A percentile compares a stretch with the other conserved stretches of the same genome.
phyloP scores from a whole-genome alignment of 1,140 invertebrate genomes.

The Saxidomus purpurata region DNA sequence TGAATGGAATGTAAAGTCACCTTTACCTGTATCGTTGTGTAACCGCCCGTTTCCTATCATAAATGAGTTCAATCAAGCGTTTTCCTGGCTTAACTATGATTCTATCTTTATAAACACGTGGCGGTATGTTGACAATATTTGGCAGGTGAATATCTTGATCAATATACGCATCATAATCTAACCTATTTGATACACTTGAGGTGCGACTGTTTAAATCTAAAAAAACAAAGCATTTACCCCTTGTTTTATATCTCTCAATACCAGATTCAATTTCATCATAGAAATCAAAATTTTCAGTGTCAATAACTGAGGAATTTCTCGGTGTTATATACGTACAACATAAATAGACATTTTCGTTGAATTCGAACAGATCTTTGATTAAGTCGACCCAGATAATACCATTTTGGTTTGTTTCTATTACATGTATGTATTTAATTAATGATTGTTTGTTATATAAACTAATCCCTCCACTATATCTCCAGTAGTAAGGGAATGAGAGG shows the following conservation, averaged over 20 bases:
- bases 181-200: neutral
- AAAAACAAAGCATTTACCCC: constrained; percentile 5
- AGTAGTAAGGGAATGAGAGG: too few relatives aligned
- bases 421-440: constrained; percentile 6
- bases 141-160: neutral
- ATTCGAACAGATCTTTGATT: too few relatives aligned
- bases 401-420: too few relatives aligned
- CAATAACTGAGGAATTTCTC: neutral
- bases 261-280: constrained; percentile 50
- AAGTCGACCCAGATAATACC: too few relatives aligned
- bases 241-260: constrained; percentile 28
- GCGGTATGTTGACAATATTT: neutral
- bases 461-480: neutral
- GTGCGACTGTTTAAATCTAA: constrained; percentile 8
- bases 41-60: constrained; percentile 23
- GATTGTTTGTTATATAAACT: neutral
- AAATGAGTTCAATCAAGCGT: constrained; percentile 9
- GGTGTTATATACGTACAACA: constrained; percentile 47
- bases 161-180: neutral
- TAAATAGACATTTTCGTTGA: too few relatives aligned
- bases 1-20: constrained; percentile 8
- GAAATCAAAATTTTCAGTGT: constrained; percentile 26
- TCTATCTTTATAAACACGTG: constrained; percentile 7
- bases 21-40: neutral
- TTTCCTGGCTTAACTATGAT: constrained; percentile 3